phyloP scores from a whole-genome alignment of 1,140 invertebrate species.

The Parasteatoda tepidariorum region DNA sequence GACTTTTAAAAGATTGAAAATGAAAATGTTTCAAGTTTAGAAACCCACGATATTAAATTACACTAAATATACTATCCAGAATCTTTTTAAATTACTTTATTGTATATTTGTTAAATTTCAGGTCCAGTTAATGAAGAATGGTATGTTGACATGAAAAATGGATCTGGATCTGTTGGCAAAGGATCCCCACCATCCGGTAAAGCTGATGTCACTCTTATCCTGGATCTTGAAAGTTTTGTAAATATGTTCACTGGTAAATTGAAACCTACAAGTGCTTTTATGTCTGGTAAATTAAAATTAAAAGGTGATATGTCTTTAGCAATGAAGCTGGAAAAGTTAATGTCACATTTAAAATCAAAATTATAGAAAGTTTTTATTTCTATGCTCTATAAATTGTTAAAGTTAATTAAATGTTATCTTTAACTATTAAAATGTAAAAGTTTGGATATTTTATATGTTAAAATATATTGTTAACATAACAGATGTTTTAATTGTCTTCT shows the following conservation, averaged over 20 bases:
- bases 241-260: conserved; percentile 73
- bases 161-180: conserved; percentile 80
- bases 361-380: too few relatives aligned
- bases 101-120: neutral
- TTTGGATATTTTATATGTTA: too few relatives aligned
- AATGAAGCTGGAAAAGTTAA: conserved; percentile 95
- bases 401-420: too few relatives aligned
- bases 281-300: conserved; percentile 97
- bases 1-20: too few relatives aligned
- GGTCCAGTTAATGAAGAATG: conserved; percentile 75
- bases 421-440: too few relatives aligned
- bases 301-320: conserved; percentile 92
- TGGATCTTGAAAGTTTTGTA: conserved; percentile 76
- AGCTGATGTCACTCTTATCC: conserved; percentile 86
- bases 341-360: conserved; percentile 86
- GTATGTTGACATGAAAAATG: conserved; percentile 92
- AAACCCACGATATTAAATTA: too few relatives aligned
- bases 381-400: too few relatives aligned
- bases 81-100: neutral
- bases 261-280: conserved; percentile 91
- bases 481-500: too few relatives aligned
- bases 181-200: conserved; percentile 75
- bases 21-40: too few relatives aligned
- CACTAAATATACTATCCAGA: neutral
- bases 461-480: too few relatives aligned